Evolutionary conservation across 2,113 vertebrate species (phyloP).

Genomic region (Vidua macroura): DNA sequence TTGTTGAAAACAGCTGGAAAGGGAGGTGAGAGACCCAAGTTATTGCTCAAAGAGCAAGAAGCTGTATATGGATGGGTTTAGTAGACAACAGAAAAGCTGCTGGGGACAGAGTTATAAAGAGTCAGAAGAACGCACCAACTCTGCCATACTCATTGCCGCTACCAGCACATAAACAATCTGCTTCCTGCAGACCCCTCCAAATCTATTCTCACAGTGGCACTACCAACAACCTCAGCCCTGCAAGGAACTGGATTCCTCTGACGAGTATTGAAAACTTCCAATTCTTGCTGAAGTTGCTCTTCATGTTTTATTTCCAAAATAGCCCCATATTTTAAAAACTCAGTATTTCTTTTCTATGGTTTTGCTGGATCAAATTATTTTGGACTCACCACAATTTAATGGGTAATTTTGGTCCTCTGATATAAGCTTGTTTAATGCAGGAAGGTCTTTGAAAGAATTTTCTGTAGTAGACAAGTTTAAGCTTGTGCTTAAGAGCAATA

Average conservation of each 20-base stretch:
- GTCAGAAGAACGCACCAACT: background rate
- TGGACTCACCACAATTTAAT: background rate
- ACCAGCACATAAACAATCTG: background rate
- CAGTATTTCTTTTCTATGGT: background rate
- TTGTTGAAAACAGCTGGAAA: background rate
- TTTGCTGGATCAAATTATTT: background rate
- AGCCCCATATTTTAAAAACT: background rate
- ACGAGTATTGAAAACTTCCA: background rate
- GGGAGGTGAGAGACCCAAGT: background rate
- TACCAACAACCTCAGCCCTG: background rate
- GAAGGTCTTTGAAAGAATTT: background rate
- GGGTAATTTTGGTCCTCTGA: background rate
- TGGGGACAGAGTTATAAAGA: background rate
- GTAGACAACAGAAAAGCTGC: background rate
- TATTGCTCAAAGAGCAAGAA: background rate
- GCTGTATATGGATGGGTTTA: background rate
- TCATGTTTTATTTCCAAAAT: background rate
- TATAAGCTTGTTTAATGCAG: background rate
- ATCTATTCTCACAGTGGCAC: rapidly evolving
- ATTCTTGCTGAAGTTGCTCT: background rate
- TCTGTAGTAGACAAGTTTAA: background rate
- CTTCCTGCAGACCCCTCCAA: background rate
- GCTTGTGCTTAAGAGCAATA: background rate
- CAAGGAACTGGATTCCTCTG: background rate
- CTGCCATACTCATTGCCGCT: background rate